Evolutionary conservation across 2,113 vertebrate genomes (phyloP), one percentile per base, ranked within the genome.

Genomic region (Girardinichthys multiradiatus): DNA sequence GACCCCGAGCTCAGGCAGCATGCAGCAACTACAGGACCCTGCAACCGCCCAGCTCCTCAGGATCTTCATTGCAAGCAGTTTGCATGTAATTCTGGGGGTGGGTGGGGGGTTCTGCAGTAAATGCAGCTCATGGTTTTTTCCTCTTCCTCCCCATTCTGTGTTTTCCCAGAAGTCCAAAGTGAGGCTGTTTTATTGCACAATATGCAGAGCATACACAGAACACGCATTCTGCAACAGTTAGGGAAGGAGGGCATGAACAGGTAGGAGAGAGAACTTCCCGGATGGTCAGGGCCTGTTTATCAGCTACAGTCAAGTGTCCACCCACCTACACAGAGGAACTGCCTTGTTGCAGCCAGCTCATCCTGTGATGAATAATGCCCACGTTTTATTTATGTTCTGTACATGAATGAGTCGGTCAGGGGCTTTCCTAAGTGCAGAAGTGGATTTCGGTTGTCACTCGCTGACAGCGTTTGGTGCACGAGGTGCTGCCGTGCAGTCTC

Each of bases 121-220:
- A 64, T 74, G 51, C 72, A 69, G 82, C 77, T 60, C 69, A 8
- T 39, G 63, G 6, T 72, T 69, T 62, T 64, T 24, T 79, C 68
- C 74, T 62, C 19, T 69, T 62, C 67, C 29, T 81, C 73, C 79
- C 61, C 24, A 33, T 27, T 1, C 21, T 7, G n/a, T 75, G 80
- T 80, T 87, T 88, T 87, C 87, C 85, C 82, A 90, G 85, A 87
- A 88, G 79, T 88, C 83, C 76, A 84, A 82, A 83, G 54, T 67
- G 82, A 83, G 77, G 76, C 77, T 70, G 76, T 29, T 29, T 77
- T 31, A 68, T 90, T 92, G 86, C 87, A 81, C 86, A 90, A 89
- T 81, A 69, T 60, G 75, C 65, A 85, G 51, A 57, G 64, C 61
- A n/a, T 63, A 29, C 26, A 51, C 68, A 42, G 48, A 31, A 29